These are phyloP conservation scores for Lepidonotus clava DNA, from an alignment of 2,888 invertebrate species.

Conservation along the genomic window DNA sequence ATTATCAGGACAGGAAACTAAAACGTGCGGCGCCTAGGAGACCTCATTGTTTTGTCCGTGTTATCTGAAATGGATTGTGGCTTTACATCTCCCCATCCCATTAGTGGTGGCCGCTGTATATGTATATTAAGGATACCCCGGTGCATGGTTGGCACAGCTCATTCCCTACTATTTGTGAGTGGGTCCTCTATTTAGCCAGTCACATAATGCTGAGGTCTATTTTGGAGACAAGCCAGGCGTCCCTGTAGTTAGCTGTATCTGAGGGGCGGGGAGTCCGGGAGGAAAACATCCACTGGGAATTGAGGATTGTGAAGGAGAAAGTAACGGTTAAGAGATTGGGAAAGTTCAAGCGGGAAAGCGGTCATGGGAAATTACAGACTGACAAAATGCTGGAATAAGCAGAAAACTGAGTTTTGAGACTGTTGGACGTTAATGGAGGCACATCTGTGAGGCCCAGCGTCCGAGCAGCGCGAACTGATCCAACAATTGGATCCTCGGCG, in stretches of 20 bases:
- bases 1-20: not conserved
- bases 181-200: not conserved
- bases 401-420: not conserved
- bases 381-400: no score
- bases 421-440: not conserved
- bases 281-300: no score
- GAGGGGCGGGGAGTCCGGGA: not conserved
- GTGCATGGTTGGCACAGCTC: not conserved
- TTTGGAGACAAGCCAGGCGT: not conserved
- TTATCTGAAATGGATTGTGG: constrained; percentile 26
- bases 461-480: not conserved
- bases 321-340: no score
- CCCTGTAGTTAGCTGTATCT: not conserved
- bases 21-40: not conserved
- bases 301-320: no score
- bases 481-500: not conserved
- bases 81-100: not conserved
- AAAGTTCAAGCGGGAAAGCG: no score
- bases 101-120: not conserved
- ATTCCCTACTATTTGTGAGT: not conserved
- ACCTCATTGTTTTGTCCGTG: constrained; percentile 8
- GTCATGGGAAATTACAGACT: no score
- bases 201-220: not conserved
- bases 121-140: not conserved
- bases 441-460: not conserved